Base-by-base conservation (phyloP, 1,140 invertebrate species). In the Wiebesia pumilae region DNA sequence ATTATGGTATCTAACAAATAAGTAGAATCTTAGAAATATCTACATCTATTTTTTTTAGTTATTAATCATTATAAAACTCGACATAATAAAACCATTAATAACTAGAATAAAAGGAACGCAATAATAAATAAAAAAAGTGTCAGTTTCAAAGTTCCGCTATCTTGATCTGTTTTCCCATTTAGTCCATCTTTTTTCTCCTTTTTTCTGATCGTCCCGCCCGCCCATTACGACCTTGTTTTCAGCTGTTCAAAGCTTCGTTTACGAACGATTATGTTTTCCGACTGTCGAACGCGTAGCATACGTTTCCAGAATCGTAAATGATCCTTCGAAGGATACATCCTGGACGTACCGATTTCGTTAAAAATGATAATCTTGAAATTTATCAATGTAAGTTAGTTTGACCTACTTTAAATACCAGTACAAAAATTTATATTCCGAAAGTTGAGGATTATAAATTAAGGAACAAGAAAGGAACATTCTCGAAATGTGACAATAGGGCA, bases 121-220 rank as follows among this genome's bases (percentile, higher is more conserved):
- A 21, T n/a, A 33, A 21, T 80, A 40, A 80, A 40, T 80, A 80
- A 80, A 80, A 80, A 80, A 62, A 80, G 54, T 80, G 47, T 80
- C 54, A 16, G 78, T 80, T 80, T 80, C 78, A 80, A 80, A 80
- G 78, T 27, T 65, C 78, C 78, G 78, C 54, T 80, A 80, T 80
- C 78, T 80, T 27, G 78, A 80, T 80, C 78, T 62, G 78, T 38
- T 80, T 80, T 80, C 21, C 78, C 21, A 35, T 27, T 80, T 7
- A 0, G 51, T 40, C 78, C 33, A 16, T 65, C 54, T 38, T 40
- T 47, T n/a, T 75, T 75, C 38, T 78, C 54, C 21, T 79, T 40
- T 40, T 65, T 79, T 58, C 47, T 24, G 7, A 2, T 33, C n/a
- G 47, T 33, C 51, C 30, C 47, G 33, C 54, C 54, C 78, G 19